A percentile compares a stretch with the other conserved stretches of the same genome.
phyloP scores from a whole-genome alignment of 1,140 invertebrate genomes.

The Colletes latitarsis region DNA sequence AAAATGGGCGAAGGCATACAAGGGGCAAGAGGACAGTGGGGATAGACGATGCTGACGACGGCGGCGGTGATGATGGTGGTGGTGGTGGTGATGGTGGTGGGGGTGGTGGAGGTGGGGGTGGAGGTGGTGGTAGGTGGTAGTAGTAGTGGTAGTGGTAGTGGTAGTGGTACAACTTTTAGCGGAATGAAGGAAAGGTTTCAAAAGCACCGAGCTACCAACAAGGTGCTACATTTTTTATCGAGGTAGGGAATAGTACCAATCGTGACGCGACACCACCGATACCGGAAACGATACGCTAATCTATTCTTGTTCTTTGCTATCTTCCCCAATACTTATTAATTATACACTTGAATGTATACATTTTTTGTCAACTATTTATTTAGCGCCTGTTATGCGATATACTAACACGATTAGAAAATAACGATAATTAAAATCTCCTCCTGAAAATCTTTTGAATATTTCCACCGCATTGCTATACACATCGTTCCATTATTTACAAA shows the following conservation, averaged over 20 bases:
- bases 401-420: neutral
- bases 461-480: too few species aligned
- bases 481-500: too few species aligned
- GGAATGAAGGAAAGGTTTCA: neutral
- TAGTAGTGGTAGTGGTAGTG: neutral
- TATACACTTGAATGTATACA: too few species aligned
- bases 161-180: slow-evolving; percentile 10
- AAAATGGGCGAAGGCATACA: slow-evolving; percentile 19
- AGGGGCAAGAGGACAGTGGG: neutral
- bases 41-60: too few species aligned
- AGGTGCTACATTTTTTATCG: slow-evolving; percentile 16
- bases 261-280: neutral
- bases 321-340: too few species aligned
- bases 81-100: too few species aligned
- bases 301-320: too few species aligned
- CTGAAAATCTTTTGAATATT: too few species aligned
- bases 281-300: too few species aligned
- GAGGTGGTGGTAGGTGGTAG: neutral
- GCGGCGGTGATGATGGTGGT: too few species aligned
- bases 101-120: neutral
- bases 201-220: slow-evolving; percentile 6
- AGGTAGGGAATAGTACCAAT: slow-evolving; percentile 6
- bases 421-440: too few species aligned
- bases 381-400: neutral
- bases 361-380: neutral